Evolutionary conservation across 2,888 invertebrate genomes (phyloP).

Genomic region (Ochropleura leucogaster): DNA sequence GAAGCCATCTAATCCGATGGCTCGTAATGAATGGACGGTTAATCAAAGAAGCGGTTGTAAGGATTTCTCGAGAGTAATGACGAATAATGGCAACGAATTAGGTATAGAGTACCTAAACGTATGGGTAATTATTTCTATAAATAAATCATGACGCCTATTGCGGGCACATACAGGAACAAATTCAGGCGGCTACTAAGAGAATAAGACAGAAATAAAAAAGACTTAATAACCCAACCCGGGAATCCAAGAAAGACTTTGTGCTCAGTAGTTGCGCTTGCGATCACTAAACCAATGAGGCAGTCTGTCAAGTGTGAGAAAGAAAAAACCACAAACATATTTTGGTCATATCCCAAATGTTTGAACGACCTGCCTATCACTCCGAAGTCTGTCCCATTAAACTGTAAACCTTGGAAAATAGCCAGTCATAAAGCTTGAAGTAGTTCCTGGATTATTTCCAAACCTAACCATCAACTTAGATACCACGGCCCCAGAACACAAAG

Average conservation of each 20-base stretch:
- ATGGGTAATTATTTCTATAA: not conserved
- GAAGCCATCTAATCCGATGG: slow-evolving; percentile 33
- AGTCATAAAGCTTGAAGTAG: not conserved
- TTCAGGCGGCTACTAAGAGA: not conserved
- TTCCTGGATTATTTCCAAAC: not conserved
- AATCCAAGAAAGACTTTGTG: not conserved
- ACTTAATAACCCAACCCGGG: not conserved
- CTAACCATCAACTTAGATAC: too few relatives aligned
- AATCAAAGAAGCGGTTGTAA: slow-evolving; percentile 16
- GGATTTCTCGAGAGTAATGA: slow-evolving; percentile 12
- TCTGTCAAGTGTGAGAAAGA: not conserved
- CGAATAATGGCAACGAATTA: not conserved
- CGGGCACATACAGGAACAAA: not conserved
- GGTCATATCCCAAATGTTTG: not conserved
- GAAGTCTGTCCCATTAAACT: not conserved
- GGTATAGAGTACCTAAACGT: not conserved
- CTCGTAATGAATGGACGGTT: slow-evolving; percentile 19
- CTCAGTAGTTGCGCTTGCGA: not conserved
- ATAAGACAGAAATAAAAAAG: not conserved
- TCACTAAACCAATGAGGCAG: not conserved
- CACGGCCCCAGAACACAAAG: too few relatives aligned
- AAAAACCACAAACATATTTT: not conserved
- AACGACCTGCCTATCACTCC: not conserved
- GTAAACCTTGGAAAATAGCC: too few relatives aligned
- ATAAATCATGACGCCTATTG: not conserved